Evolutionary conservation across 2,113 vertebrate species (phyloP).

Genomic region (Coturnix japonica): DNA sequence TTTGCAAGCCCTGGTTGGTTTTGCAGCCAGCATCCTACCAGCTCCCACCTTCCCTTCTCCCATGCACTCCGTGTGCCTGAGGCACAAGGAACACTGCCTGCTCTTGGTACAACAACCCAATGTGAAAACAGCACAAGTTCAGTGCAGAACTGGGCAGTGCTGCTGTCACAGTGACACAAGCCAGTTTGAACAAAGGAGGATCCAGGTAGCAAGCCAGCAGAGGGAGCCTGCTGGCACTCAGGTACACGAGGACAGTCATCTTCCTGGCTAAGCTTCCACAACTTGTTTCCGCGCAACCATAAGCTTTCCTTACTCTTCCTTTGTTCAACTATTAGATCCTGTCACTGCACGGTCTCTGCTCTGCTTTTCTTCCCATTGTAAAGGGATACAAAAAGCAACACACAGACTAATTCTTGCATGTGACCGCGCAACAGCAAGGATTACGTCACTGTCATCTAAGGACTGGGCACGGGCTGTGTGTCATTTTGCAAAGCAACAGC

Average conservation of each 20-base stretch:
- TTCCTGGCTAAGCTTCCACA: background rate
- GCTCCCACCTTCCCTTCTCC: background rate
- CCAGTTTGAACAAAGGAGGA: background rate
- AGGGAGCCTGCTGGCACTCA: slow-evolving; percentile 30
- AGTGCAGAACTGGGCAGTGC: background rate
- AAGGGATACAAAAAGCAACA: background rate
- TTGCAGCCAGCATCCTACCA: background rate
- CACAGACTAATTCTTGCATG: background rate
- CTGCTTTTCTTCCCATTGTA: background rate
- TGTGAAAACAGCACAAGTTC: background rate
- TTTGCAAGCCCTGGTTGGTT: background rate
- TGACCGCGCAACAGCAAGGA: background rate
- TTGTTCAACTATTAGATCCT: background rate
- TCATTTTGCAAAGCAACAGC: slow-evolving; percentile 1
- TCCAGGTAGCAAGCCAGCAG: slow-evolving; percentile 31
- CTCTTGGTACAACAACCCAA: background rate
- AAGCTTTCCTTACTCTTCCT: background rate
- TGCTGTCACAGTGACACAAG: background rate
- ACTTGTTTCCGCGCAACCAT: background rate
- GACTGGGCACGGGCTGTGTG: background rate
- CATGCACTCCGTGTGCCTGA: fast-evolving
- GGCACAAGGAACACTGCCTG: background rate
- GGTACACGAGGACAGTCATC: background rate
- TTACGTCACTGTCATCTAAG: background rate
- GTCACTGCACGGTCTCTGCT: background rate